Base-by-base conservation (phyloP, 2,797 vertebrate genomes). In the Scarus forsteni region DNA sequence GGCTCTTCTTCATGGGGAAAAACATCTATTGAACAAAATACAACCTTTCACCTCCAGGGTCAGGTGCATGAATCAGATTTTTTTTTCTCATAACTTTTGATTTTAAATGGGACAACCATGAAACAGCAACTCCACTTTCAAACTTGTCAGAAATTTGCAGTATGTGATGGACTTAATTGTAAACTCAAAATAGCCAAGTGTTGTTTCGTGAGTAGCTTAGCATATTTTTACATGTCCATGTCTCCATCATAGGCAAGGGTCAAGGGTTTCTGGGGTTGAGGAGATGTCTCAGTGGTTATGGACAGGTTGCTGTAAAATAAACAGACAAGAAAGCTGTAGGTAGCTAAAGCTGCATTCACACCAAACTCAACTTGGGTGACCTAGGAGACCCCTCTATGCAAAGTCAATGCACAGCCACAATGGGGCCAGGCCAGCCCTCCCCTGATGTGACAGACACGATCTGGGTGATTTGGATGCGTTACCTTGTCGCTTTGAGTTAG, bases 161-260 rank as follows among this genome's bases (percentile, higher is more conserved):
- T 60, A 52, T 53, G 59, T 66, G 74, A 61, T 19, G 66, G 77
- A 61, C 44, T 49, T 59, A 60, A 46, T 73, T 51, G 42, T 57
- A 19, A 73, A 70, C 68, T 56, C 66, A 66, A 70, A 7, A 40
- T 50, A 73, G 65, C 70, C 54, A 50, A 46, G 53, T 50, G 66
- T 76, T 50, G 39, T 19, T 70, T 65, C 7, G 58, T 66, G 65
- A 7, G 58, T 65, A 74, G 83, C 78, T 12, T 42, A 64, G 46
- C 35, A 39, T 54, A 60, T 85, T 75, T 68, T 67, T 92, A 99
- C 98, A 99, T 99, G 79, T 99, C 98, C 89, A 96, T 87, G 79
- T 99, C 97, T 73, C 97, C 97, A 6, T 99, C 98, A 0, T 99
- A 99, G 73, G 96, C 97, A 91, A 99, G 93, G 81, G 98, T 96